Base-by-base conservation (phyloP, 2,797 vertebrate species). In the Myioborus miniatus region DNA sequence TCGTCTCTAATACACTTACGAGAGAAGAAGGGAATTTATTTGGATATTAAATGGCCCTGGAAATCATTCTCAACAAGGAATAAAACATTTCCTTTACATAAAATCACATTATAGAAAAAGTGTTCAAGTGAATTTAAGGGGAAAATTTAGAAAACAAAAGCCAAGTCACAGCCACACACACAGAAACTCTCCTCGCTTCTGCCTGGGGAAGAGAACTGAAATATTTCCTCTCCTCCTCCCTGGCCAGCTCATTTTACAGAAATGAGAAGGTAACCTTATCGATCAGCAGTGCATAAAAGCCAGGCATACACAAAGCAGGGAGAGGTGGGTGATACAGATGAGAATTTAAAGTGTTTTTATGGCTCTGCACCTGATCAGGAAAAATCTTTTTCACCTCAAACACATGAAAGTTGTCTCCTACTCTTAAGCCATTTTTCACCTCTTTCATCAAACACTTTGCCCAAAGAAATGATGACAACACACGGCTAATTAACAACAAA, bases 401-500 rank as follows among this genome's bases (percentile, higher is more conserved):
- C 34, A 6, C 12, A 6, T 7, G 9, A 62, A 69, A 88, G 84
- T 95, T 91, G 36, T 50, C n/a, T 94, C 83, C 74, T 70, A 87
- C 63, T 91, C 96, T 63, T 39, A 86, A 94, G 68, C 18, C 29
- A 5, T 83, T 93, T 95, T 89, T 88, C 83, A 89, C 56, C 43
- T 41, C 50, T 47, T 80, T 46, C 87, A 71, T 93, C 87, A 94
- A 89, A 76, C 77, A 82, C 82, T 36, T 94, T 67, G 68, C 69
- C 44, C 77, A 26, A 43, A 95, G 96, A 89, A 50, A 96, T 3
- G 65, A 87, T 87, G 91, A 83, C 44, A 53, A 89, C 83, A 81
- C 86, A 78, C 43, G 87, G 90, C 94, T 94, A 97, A 98, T 97
- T 96, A 97, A 95, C 93, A 96, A 69, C 76, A 96, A 96, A 91